Percentiles rank a stretch among this genome's conserved stretches.
phyloP scores from a whole-genome alignment of 2,797 vertebrate species.

The Poeciliopsis infans region DNA sequence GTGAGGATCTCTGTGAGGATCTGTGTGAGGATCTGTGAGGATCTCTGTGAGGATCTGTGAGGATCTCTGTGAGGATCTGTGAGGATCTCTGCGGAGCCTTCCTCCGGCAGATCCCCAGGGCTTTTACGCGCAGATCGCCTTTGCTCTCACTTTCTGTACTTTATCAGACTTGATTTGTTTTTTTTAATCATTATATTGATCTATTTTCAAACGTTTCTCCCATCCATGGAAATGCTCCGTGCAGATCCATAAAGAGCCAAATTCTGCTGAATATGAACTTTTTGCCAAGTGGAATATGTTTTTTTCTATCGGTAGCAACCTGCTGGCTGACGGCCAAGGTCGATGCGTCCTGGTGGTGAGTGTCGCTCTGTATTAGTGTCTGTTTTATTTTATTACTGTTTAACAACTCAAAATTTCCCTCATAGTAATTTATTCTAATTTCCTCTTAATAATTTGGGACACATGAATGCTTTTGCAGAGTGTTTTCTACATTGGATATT shows the following conservation, averaged over 20 bases:
- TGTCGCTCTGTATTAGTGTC: constrained; percentile 17
- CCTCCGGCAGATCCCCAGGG: constrained; percentile 37
- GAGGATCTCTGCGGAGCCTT: constrained; percentile 28
- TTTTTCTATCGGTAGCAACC: constrained; percentile 85
- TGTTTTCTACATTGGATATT: constrained; percentile 24
- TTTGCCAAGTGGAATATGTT: constrained; percentile 87
- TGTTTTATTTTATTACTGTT: not conserved
- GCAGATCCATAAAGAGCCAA: constrained; percentile 70
- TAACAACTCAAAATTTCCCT: not conserved
- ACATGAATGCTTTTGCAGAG: constrained; percentile 12
- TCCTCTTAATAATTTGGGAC: not conserved
- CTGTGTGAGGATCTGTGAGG: no score
- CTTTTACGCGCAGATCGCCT: constrained; percentile 47
- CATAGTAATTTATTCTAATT: not conserved
- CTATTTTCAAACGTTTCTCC: constrained; percentile 18
- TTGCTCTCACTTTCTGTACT: not conserved
- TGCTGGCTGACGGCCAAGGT: constrained; percentile 87
- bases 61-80: constrained; percentile 19
- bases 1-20: no score
- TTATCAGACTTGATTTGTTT: constrained; percentile 24
- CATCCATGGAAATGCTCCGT: constrained; percentile 62
- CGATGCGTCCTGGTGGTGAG: constrained; percentile 97
- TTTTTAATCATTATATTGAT: not conserved
- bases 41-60: constrained; percentile 11
- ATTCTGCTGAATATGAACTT: constrained; percentile 91